Evolutionary conservation across 2,888 invertebrate genomes (phyloP), one percentile per base, ranked within the genome.

Genomic region (Ornithoptera priamus): DNA sequence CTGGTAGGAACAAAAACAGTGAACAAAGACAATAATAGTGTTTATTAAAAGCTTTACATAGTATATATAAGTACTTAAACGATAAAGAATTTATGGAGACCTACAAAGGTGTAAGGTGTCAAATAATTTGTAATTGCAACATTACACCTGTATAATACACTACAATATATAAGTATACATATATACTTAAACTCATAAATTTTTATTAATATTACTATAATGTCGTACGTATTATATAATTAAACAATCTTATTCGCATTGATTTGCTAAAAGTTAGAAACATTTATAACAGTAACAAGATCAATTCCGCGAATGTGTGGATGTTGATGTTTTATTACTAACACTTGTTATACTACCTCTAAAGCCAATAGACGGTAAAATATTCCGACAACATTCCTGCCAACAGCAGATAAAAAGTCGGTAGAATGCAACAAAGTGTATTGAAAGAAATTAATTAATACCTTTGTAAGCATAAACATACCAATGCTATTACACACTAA

Each of bases 351-450:
- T n/a, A 53, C n/a, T n/a, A n/a, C 8, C n/a, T n/a, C 5, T 7
- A n/a, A 53, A 53, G 53, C n/a, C 53, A 53, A 53, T n/a, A n/a
- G 53, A 53, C n/a, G 53, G 53, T n/a, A 53, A 53, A 18, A 53
- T n/a, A 53, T 53, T n/a, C 53, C 53, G 6, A 53, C n/a, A 53
- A 53, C 53, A 53, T 6, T 18, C 53, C n/a, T 53, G 18, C 53
- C n/a, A 18, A 15, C 15, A 50, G 50, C 50, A 15, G 50, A 50
- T 17, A 53, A 53, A 53, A 53, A 2, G 8, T n/a, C 7, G 18
- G 53, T 53, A 53, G n/a, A 18, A 53, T n/a, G 53, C 53, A 53
- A 53, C 53, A 53, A n/a, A n/a, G 53, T 53, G 6, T 53, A n/a
- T n/a, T n/a, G 15, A 53, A 53, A n/a, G 50, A 2, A n/a, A 53